phyloP scores from a whole-genome alignment of 2,113 vertebrate species.

The Peucedramus taeniatus region DNA sequence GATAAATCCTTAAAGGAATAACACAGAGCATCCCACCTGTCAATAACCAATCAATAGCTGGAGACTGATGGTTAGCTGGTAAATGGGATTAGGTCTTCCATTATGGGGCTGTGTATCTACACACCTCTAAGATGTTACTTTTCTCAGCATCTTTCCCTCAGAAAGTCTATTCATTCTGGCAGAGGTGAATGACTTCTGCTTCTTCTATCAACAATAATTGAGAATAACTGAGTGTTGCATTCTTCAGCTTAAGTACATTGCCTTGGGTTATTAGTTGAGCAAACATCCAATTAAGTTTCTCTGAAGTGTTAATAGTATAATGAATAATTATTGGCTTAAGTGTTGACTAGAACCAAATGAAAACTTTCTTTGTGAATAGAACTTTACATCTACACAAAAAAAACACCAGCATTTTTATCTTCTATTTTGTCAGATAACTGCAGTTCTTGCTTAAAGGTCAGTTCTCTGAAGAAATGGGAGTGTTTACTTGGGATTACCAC shows the following conservation, averaged over 20 bases:
- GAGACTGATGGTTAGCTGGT: not conserved
- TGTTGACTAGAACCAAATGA: not conserved
- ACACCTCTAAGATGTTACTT: not conserved
- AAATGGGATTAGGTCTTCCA: not conserved
- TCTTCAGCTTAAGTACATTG: not conserved
- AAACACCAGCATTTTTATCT: not conserved
- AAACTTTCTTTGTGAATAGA: not conserved
- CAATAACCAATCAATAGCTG: not conserved
- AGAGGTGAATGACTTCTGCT: not conserved
- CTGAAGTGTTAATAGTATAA: not conserved
- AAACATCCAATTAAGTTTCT: not conserved
- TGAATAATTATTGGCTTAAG: not conserved
- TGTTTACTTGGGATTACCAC: not conserved
- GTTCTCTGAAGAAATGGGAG: not conserved
- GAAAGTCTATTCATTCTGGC: not conserved
- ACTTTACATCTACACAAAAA: not conserved
- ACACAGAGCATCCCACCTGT: not conserved
- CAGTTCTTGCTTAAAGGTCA: not conserved
- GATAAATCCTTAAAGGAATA: slow-evolving; percentile 9
- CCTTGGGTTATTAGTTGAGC: not conserved
- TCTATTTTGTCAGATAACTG: not conserved
- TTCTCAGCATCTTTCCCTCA: not conserved
- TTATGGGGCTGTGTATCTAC: not conserved
- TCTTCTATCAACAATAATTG: not conserved
- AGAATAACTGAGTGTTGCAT: not conserved